Evolutionary conservation across 2,888 invertebrate genomes (phyloP).

Genomic region (Allygus modestus): DNA sequence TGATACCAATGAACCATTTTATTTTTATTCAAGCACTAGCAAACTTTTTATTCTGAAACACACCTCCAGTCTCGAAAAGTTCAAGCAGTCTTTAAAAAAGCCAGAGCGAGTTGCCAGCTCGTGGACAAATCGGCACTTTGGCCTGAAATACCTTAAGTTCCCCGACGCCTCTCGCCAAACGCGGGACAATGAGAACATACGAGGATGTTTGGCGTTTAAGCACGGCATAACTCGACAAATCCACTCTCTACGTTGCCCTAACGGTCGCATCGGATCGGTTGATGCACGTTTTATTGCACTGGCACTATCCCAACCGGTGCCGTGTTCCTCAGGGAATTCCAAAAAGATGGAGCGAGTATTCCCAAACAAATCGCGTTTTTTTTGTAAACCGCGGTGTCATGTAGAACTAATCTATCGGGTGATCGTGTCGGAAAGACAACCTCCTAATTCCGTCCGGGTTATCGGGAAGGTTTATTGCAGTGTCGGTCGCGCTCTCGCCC

Average conservation of each 20-base stretch:
- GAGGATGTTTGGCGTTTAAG: conserved; percentile 31
- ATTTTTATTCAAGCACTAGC: too few relatives aligned
- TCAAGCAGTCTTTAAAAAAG: not conserved
- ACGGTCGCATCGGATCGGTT: conserved; percentile 41
- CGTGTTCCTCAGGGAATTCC: conserved; percentile 47
- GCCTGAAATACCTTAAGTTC: conserved; percentile 33
- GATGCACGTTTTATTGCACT: conserved; percentile 59
- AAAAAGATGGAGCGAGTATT: conserved; percentile 37
- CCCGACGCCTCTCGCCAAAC: conserved; percentile 13
- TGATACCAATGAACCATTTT: too few relatives aligned
- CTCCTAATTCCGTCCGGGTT: conserved; percentile 52
- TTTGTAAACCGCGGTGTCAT: conserved; percentile 23
- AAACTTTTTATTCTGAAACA: not conserved
- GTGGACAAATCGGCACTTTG: conserved; percentile 25
- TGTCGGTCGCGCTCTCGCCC: conserved; percentile 30
- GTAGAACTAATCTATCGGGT: conserved; percentile 48
- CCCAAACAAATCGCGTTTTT: conserved; percentile 54
- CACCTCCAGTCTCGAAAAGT: not conserved
- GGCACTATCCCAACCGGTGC: conserved; percentile 55
- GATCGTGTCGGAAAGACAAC: conserved; percentile 43
- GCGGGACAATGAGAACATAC: conserved; percentile 33
- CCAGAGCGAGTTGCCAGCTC: not conserved
- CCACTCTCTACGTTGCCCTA: not conserved
- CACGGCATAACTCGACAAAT: conserved; percentile 15
- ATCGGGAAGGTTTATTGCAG: conserved; percentile 36